Percentiles rank a stretch among this genome's conserved stretches.
These are phyloP conservation scores for Vulpes ferrilata DNA, from an alignment of 2,113 vertebrate genomes.

Conservation along the genomic window DNA sequence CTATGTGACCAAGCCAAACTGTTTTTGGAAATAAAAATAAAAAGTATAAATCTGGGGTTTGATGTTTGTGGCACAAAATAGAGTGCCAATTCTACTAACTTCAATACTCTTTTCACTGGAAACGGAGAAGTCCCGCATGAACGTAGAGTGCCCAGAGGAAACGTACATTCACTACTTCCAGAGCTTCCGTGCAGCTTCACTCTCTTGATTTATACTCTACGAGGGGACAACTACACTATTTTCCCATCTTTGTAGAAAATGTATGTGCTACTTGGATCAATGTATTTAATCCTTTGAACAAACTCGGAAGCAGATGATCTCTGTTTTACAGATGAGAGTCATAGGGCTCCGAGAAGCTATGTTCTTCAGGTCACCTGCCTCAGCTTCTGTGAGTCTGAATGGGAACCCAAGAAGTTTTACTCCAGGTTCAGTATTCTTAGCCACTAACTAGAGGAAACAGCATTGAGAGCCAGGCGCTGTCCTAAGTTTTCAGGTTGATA, in stretches of 20 bases:
- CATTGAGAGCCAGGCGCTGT: neutral
- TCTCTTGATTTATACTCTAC: neutral
- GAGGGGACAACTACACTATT: neutral
- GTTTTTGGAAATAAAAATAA: constrained; percentile 13
- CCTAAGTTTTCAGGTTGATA: neutral
- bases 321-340: neutral
- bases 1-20: constrained; percentile 31
- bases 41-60: neutral
- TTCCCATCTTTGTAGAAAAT: neutral
- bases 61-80: neutral
- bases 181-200: neutral
- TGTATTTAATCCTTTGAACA: neutral
- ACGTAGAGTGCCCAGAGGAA: neutral
- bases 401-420: neutral
- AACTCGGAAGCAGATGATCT: neutral
- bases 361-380: neutral
- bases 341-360: neutral
- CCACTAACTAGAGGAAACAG: neutral
- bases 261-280: neutral
- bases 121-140: neutral
- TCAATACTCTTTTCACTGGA: neutral
- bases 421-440: neutral
- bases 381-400: neutral
- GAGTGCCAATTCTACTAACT: neutral
- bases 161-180: neutral